Percentiles rank a stretch among this genome's conserved stretches.
phyloP scores from a whole-genome alignment of 2,113 vertebrate species.

The Leptobrachium leishanense region DNA sequence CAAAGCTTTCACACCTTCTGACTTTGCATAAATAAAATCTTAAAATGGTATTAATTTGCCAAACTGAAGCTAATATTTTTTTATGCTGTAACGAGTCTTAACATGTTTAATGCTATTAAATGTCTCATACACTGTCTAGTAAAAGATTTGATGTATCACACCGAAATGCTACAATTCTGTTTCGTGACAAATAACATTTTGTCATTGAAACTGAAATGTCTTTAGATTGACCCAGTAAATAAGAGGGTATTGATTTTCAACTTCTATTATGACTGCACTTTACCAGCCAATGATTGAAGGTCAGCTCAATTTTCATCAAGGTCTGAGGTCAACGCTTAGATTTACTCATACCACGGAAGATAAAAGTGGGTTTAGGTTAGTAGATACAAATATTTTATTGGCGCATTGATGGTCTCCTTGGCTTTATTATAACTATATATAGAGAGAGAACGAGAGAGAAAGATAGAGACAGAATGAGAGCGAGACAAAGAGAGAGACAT shows the following conservation, averaged over 20 bases:
- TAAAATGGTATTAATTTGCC: no score
- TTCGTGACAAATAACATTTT: constrained; percentile 61
- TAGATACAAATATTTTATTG: constrained; percentile 32
- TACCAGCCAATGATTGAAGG: constrained; percentile 63
- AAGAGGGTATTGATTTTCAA: constrained; percentile 65
- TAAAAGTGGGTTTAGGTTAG: constrained; percentile 45
- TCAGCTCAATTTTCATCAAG: constrained; percentile 67
- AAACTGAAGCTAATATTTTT: no score
- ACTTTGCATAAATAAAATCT: no score
- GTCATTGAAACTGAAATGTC: constrained; percentile 61
- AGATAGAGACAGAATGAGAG: no score
- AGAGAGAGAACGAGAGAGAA: no score
- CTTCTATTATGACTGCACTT: constrained; percentile 64
- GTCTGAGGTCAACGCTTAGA: constrained; percentile 62
- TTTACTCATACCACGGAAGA: constrained; percentile 57
- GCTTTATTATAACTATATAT: background rate
- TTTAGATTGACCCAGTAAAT: constrained; percentile 61
- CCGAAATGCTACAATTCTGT: constrained; percentile 51
- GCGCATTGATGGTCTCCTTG: background rate
- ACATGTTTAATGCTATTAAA: no score
- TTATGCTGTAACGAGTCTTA: no score
- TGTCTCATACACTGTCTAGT: no score
- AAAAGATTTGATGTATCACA: constrained; percentile 27
- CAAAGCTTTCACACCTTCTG: no score
- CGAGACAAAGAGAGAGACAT: no score